Evolutionary conservation across 2,888 invertebrate genomes (phyloP).

Genomic region (Ormyrus rosae): DNA sequence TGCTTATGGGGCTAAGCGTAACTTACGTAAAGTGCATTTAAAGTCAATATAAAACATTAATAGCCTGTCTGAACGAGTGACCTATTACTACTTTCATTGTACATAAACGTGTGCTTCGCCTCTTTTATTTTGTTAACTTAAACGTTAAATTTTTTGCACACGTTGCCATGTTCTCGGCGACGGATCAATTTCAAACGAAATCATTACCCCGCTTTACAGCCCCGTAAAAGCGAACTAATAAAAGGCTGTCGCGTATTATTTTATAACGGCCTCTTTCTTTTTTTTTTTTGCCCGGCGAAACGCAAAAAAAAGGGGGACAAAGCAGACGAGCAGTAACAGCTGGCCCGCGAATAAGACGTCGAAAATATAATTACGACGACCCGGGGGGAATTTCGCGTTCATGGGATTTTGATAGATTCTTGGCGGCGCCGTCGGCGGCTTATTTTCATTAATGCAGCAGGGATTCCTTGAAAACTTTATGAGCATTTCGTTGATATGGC

Average conservation of each 20-base stretch:
- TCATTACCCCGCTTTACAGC: too few relatives aligned
- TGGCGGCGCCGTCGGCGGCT: not conserved
- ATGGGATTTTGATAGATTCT: slow-evolving; percentile 34
- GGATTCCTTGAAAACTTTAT: slow-evolving; percentile 47
- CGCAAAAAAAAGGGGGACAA: too few relatives aligned
- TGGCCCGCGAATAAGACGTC: too few relatives aligned
- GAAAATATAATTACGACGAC: too few relatives aligned
- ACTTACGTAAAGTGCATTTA: not conserved
- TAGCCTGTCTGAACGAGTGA: not conserved
- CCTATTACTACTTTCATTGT: not conserved
- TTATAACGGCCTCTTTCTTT: too few relatives aligned
- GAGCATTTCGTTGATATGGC: slow-evolving; percentile 35
- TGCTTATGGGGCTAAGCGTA: not conserved
- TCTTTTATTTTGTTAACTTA: not conserved
- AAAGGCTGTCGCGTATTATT: too few relatives aligned
- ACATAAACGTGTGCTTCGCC: not conserved
- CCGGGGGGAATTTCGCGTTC: not conserved
- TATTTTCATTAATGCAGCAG: slow-evolving; percentile 29
- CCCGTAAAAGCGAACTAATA: too few relatives aligned
- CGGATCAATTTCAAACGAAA: too few relatives aligned
- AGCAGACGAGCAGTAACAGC: too few relatives aligned
- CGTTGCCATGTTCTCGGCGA: too few relatives aligned
- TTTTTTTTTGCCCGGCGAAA: too few relatives aligned
- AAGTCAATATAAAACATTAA: not conserved
- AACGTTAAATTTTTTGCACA: too few relatives aligned